phyloP scores from a whole-genome alignment of 2,888 invertebrate genomes.

The Scrobipalpa costella region DNA sequence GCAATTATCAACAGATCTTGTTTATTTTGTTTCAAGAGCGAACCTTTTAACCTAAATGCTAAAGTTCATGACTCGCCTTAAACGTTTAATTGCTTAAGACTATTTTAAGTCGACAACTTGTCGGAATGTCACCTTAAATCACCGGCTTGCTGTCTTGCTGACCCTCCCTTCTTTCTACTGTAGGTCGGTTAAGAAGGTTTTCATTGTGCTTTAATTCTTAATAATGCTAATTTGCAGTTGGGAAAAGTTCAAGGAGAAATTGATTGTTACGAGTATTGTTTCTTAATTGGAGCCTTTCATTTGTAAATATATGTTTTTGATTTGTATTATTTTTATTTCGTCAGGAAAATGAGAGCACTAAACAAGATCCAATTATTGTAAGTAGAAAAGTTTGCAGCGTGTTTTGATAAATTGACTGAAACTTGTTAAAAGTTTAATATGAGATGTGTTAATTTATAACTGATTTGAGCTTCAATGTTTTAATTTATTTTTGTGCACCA shows the following conservation, averaged over 20 bases:
- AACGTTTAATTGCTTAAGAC: constrained; percentile 40
- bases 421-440: no score
- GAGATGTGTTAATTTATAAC: no score
- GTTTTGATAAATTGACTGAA: no score
- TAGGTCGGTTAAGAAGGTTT: not conserved
- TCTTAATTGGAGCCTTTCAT: not conserved
- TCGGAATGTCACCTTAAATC: constrained; percentile 33
- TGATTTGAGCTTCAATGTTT: no score
- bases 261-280: not conserved
- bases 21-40: constrained; percentile 19
- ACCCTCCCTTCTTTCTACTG: constrained; percentile 29
- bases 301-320: not conserved
- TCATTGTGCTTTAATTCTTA: not conserved
- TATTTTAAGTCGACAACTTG: constrained; percentile 14
- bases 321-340: no score
- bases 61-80: constrained; percentile 42
- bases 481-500: no score
- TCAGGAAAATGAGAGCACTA: no score
- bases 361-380: no score
- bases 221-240: not conserved
- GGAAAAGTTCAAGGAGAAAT: not conserved
- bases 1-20: constrained; percentile 17
- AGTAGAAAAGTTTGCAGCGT: no score
- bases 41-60: constrained; percentile 33
- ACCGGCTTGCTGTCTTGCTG: constrained; percentile 15